These are phyloP conservation scores for Ditula angustiorana DNA, from an alignment of 2,888 invertebrate genomes.

Conservation along the genomic window DNA sequence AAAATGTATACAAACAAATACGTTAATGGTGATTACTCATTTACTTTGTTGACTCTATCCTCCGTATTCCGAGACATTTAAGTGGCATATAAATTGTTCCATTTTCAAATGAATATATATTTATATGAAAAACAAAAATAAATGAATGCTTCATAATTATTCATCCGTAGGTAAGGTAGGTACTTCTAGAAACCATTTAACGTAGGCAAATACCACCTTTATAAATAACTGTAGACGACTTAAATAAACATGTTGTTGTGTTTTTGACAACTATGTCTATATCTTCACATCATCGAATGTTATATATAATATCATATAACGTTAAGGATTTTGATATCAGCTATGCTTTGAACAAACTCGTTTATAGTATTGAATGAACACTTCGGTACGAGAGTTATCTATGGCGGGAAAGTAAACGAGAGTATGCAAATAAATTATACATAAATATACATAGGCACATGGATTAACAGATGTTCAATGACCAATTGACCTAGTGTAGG, in stretches of 20 bases:
- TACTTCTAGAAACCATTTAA: not conserved
- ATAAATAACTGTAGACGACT: not conserved
- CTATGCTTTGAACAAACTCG: no score
- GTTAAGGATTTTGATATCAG: no score
- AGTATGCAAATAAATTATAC: constrained; percentile 7
- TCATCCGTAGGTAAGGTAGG: no score
- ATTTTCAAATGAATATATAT: no score
- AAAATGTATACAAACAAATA: not conserved
- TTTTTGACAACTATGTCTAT: not conserved
- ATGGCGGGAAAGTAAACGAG: constrained; percentile 14
- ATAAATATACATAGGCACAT: constrained; percentile 19
- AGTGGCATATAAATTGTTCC: no score
- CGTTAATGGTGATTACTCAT: not conserved
- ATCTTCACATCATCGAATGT: constrained; percentile 1
- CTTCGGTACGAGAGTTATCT: not conserved
- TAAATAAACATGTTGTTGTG: not conserved
- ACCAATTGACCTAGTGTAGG: constrained; percentile 22
- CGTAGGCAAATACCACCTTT: not conserved
- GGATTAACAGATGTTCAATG: constrained; percentile 21
- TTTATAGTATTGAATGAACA: not conserved
- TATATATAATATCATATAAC: no score
- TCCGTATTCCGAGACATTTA: no score
- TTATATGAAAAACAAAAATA: no score
- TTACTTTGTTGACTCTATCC: not conserved
- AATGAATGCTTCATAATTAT: no score